Base-by-base conservation (phyloP, 2,888 invertebrate genomes). In the Diadegma fenestrale region DNA sequence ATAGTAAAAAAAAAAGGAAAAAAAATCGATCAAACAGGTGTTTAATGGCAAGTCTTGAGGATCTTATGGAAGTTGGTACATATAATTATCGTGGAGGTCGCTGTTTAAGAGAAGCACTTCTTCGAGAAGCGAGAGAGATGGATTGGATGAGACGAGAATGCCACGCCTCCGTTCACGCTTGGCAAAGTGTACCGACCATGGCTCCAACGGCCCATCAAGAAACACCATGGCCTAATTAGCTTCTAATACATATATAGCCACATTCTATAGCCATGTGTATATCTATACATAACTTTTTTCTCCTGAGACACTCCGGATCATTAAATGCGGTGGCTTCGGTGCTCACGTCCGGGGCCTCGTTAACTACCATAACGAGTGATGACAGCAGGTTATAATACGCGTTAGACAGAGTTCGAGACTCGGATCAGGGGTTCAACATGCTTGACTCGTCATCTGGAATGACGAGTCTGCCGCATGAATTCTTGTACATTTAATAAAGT, bases 221-320 rank as follows among this genome's bases (percentile, higher is more conserved):
- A 89, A 88, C 87, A 82, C 88, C 83, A 82, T 87, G 89, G 86
- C 87, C 90, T 90, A 90, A 92, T 92, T 91, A 89, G 88, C 87
- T 85, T 88, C 86, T 83, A 51, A 82, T 82, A 77, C 73, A 61
- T 78, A 37, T 78, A 33, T 37, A 22, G 51, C 45, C 54, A 75
- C 33, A 54, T 81, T 26, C 80, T 77, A 76, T 48, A 37, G 33
- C 37, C 63, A 45, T 58, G 71, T 45, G 19, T 69, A 33, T 78
- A n/a, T n/a, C n/a, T n/a, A 51, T 58, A 68, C 19, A 33, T 77
- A n/a, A n/a, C 17, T 54, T 89, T 89, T 90, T 89, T 91, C 88
- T 80, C 83, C 79, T 80, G 30, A 0, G 84, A 88, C 86, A 88
- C 88, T 85, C 87, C 85, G 84, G 87, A 87, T 91, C 90, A 89